A percentile compares a stretch with the other conserved stretches of the same genome.
phyloP scores from a whole-genome alignment of 2,888 invertebrate genomes.

The Perizoma flavofasciatum region DNA sequence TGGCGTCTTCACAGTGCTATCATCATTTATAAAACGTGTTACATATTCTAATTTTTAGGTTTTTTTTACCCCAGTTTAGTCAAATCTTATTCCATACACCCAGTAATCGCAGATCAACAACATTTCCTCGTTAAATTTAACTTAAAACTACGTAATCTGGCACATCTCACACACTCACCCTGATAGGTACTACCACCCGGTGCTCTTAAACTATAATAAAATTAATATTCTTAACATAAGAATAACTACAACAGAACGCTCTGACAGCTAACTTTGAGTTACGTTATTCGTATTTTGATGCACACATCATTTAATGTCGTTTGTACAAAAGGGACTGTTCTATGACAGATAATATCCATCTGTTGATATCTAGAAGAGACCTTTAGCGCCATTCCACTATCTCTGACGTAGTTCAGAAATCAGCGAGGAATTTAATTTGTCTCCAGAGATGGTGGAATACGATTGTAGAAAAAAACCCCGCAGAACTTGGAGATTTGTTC shows the following conservation, averaged over 20 bases:
- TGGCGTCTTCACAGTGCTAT: constrained; percentile 10
- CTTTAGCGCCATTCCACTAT: too few species aligned
- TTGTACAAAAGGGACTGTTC: too few species aligned
- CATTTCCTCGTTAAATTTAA: constrained; percentile 44
- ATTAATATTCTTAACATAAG: constrained; percentile 80
- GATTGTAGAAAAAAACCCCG: not conserved
- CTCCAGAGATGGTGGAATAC: too few species aligned
- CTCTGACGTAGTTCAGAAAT: too few species aligned
- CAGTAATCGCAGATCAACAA: constrained; percentile 67
- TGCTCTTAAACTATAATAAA: constrained; percentile 57
- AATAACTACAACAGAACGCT: constrained; percentile 71
- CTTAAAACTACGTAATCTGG: constrained; percentile 66
- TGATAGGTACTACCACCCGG: constrained; percentile 52
- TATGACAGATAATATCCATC: not conserved
- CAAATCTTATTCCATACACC: constrained; percentile 36
- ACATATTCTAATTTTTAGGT: constrained; percentile 4
- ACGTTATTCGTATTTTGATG: constrained; percentile 16
- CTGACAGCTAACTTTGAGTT: constrained; percentile 43
- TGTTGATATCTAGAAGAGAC: too few species aligned
- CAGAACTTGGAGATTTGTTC: constrained; percentile 6
- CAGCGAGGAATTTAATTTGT: too few species aligned
- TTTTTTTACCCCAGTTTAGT: constrained; percentile 25
- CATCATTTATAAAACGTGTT: not conserved
- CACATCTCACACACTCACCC: constrained; percentile 64
- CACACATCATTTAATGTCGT: not conserved